Evolutionary conservation across 92 coral and sea anemone species (phyloP).

Genomic region (Isaurus tuberculatus): DNA sequence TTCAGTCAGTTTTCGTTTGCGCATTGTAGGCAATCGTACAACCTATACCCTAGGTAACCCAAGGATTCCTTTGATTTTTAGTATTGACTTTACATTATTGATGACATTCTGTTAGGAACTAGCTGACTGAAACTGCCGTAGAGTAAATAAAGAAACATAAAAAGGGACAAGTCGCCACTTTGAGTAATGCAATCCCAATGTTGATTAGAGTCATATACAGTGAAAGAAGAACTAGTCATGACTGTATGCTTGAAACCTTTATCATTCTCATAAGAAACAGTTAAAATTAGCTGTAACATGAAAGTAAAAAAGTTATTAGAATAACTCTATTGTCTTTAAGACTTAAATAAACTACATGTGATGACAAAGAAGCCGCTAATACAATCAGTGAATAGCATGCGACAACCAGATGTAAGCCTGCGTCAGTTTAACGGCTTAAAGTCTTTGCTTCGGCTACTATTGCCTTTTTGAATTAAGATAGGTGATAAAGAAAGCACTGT

Average conservation of each 20-base stretch:
- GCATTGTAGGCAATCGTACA: too few species aligned
- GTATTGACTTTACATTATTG: too few species aligned
- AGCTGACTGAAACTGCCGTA: too few species aligned
- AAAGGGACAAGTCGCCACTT: too few species aligned
- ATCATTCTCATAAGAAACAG: background rate
- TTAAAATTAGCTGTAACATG: background rate
- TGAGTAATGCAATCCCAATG: background rate
- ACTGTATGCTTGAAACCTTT: background rate
- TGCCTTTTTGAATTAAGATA: background rate
- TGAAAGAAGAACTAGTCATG: background rate
- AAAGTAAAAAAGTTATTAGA: constrained; percentile 20
- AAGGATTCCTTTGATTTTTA: too few species aligned
- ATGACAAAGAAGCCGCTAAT: constrained; percentile 41
- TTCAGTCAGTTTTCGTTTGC: too few species aligned
- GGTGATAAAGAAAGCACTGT: background rate
- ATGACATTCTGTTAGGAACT: too few species aligned
- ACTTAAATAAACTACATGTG: constrained; percentile 26
- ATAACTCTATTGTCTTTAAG: constrained; percentile 39
- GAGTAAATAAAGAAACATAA: too few species aligned
- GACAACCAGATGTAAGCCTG: constrained; percentile 22
- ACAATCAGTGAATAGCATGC: background rate
- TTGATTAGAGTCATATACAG: too few species aligned
- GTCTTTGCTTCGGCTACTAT: background rate
- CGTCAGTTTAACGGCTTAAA: constrained; percentile 15
- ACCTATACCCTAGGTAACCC: too few species aligned